These are phyloP conservation scores for Drosophila macrothrix DNA, from an alignment of 2,888 invertebrate species.

Conservation along the genomic window DNA sequence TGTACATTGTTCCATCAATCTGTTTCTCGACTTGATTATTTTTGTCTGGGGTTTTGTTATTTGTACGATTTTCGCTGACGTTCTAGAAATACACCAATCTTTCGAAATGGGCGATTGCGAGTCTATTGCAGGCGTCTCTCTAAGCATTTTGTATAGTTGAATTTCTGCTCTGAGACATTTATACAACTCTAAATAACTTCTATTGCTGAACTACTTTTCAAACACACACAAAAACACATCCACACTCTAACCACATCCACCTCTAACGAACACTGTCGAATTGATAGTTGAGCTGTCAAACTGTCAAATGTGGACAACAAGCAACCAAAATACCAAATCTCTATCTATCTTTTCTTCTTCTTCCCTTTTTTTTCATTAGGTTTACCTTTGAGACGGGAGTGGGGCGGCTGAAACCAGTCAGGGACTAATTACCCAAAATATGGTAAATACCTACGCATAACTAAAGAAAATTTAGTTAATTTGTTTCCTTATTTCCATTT, in stretches of 20 bases:
- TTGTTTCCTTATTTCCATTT: constrained; percentile 34
- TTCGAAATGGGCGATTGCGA: constrained; percentile 55
- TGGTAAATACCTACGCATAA: constrained; percentile 84
- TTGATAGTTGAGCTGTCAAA: constrained; percentile 14
- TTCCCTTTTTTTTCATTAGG: constrained; percentile 82
- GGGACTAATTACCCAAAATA: constrained; percentile 86
- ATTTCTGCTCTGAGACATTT: constrained; percentile 27
- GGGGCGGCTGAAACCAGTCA: constrained; percentile 86
- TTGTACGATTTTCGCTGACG: constrained; percentile 33
- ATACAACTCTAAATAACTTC: constrained; percentile 51
- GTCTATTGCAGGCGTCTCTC: constrained; percentile 57
- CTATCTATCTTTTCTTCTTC: constrained; percentile 83
- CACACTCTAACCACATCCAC: constrained; percentile 2
- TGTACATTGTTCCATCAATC: constrained; percentile 47
- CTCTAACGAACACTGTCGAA: constrained; percentile 14
- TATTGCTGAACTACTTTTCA: constrained; percentile 33
- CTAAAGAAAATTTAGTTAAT: constrained; percentile 65
- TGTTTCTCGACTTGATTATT: constrained; percentile 23
- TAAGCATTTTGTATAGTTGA: constrained; percentile 57
- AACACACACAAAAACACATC: constrained; percentile 13
- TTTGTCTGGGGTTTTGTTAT: constrained; percentile 37
- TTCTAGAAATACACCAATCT: constrained; percentile 83
- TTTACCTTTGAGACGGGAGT: constrained; percentile 86
- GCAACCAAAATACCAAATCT: constrained; percentile 63
- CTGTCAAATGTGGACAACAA: constrained; percentile 52